Percentiles rank a stretch among this genome's conserved stretches.
Conservation (phyloP, 2,797 vertebrate genomes). For the Halcyon chelicuti region DNA sequence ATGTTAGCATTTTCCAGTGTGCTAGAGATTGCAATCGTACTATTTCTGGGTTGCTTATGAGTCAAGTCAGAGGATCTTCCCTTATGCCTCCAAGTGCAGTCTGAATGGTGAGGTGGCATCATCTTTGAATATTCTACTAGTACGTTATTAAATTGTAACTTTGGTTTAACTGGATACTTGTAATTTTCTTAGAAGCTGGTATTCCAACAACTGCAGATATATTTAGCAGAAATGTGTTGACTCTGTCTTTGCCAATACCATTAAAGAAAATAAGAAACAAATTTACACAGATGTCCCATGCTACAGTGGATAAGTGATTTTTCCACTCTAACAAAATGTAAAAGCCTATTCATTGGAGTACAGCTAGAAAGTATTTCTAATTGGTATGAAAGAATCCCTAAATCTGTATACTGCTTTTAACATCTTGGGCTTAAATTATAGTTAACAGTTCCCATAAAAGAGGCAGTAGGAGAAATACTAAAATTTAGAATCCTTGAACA, state of each 20-base stretch:
- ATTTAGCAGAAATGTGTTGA: slow-evolving; percentile 44
- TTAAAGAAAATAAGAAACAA: slow-evolving; percentile 66
- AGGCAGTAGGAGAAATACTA: slow-evolving; percentile 20
- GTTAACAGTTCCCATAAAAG: slow-evolving; percentile 66
- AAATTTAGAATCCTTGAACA: slow-evolving; percentile 35
- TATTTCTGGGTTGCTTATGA: not conserved
- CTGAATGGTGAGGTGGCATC: not conserved
- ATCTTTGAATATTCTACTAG: not conserved
- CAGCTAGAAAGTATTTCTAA: slow-evolving; percentile 71
- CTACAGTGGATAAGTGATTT: slow-evolving; percentile 60
- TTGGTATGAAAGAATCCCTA: slow-evolving; percentile 69
- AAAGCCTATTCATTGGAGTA: slow-evolving; percentile 69
- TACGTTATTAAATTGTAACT: slow-evolving; percentile 14
- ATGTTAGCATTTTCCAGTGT: not conserved
- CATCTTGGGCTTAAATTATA: slow-evolving; percentile 65
- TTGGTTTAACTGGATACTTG: not conserved
- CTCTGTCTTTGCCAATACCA: slow-evolving; percentile 53
- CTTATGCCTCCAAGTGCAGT: not conserved
- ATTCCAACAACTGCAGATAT: not conserved
- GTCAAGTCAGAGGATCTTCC: not conserved
- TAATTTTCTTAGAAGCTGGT: not conserved
- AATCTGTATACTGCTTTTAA: slow-evolving; percentile 68
- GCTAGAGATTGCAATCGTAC: not conserved
- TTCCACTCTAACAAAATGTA: slow-evolving; percentile 70
- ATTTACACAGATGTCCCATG: slow-evolving; percentile 34